Percentiles rank a stretch among this genome's conserved stretches.
phyloP scores from a whole-genome alignment of 2,113 vertebrate genomes.

The Drymodes brunneopygia region DNA sequence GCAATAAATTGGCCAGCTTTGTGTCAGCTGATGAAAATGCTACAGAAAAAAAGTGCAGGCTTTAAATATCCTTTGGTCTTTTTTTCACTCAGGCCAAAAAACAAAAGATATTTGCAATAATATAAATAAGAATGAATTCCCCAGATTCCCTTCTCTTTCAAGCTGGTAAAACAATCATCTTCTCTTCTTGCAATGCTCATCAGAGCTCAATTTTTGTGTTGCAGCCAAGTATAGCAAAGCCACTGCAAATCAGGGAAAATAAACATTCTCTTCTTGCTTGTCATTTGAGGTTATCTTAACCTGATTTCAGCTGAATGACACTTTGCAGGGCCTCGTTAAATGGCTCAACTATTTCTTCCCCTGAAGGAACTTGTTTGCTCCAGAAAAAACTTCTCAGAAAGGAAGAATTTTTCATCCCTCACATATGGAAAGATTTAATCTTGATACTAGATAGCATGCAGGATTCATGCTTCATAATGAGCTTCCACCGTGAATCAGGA shows the following conservation, averaged over 20 bases:
- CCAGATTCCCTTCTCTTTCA: constrained; percentile 1
- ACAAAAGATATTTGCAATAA: neutral
- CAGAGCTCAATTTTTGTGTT: constrained; percentile 15
- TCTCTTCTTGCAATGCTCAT: constrained; percentile 30
- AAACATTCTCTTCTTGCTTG: constrained; percentile 21
- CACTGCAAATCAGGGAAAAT: constrained; percentile 42
- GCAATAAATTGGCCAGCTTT: constrained; percentile 60
- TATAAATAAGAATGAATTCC: constrained; percentile 44
- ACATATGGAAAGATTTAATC: neutral
- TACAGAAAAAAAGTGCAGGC: constrained; percentile 20
- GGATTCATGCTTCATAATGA: neutral
- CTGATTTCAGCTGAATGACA: neutral
- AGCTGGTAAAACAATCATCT: constrained; percentile 40
- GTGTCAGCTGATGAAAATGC: constrained; percentile 51
- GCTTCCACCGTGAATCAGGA: neutral
- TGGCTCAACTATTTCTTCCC: neutral
- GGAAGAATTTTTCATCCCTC: neutral
- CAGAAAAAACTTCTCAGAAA: neutral
- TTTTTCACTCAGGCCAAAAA: neutral
- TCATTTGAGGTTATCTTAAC: constrained; percentile 20
- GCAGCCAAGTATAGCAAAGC: constrained; percentile 37
- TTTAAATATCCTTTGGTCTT: constrained; percentile 35
- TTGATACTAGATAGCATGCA: neutral
- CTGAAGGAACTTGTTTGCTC: neutral
- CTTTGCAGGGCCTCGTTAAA: neutral